phyloP scores from a whole-genome alignment of 2,888 invertebrate species.

The Amphipoea lucens region DNA sequence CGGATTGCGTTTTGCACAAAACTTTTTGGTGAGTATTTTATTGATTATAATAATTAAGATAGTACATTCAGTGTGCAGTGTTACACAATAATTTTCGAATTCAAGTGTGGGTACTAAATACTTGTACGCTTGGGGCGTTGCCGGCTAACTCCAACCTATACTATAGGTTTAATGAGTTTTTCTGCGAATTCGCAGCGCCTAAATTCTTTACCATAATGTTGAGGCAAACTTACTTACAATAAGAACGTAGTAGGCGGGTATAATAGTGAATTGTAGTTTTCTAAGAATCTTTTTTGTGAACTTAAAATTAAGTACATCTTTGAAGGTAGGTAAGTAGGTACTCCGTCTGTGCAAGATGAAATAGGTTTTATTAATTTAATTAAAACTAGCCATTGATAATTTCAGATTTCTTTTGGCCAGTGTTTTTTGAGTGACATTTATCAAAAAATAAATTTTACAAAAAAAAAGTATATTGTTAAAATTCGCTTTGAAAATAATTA shows the following conservation, averaged over 20 bases:
- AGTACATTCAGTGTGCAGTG: constrained; percentile 35
- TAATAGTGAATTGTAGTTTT: constrained; percentile 15
- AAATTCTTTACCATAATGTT: constrained; percentile 76
- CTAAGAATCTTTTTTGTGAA: not conserved
- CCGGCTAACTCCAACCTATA: constrained; percentile 75
- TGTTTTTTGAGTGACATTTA: not conserved
- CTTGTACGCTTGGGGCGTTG: constrained; percentile 81
- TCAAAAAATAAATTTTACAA: accelerated
- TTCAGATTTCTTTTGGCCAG: not conserved
- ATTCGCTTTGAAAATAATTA: not conserved
- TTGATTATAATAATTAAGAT: constrained; percentile 55
- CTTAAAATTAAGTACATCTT: constrained; percentile 5
- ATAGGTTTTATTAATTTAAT: not conserved
- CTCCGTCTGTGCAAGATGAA: not conserved
- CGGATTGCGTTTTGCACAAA: constrained; percentile 89
- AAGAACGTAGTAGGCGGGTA: constrained; percentile 12
- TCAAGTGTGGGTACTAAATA: constrained; percentile 63
- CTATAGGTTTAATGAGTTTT: constrained; percentile 76
- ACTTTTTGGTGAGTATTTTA: constrained; percentile 85
- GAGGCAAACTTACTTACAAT: constrained; percentile 19
- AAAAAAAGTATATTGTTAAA: not conserved
- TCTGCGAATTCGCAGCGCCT: constrained; percentile 82
- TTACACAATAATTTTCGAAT: constrained; percentile 46
- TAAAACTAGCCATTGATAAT: not conserved
- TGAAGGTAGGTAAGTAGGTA: constrained; percentile 7